A percentile compares a stretch with the other conserved stretches of the same genome.
Conservation (phyloP, 30 jellyfish, hydroid and myxozoan genomes). For the Aurelia sp. region DNA sequence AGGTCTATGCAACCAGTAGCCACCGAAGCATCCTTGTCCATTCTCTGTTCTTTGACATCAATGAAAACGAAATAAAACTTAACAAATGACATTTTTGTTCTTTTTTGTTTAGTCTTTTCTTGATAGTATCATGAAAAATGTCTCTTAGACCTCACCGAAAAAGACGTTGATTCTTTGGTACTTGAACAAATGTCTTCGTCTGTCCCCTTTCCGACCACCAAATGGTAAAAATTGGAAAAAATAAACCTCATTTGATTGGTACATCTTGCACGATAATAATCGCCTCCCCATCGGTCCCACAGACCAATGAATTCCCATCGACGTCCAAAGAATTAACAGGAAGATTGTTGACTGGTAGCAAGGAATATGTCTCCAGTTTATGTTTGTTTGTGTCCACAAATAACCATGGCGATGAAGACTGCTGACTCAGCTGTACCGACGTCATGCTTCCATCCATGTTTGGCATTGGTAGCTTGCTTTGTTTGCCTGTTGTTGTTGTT, state of each 20-base stretch:
- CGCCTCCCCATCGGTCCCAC: constrained; percentile 98
- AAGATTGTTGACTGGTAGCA: constrained; percentile 77
- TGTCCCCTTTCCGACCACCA: too few species aligned
- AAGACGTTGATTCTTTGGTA: too few species aligned
- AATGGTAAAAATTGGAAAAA: too few species aligned
- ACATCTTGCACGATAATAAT: constrained; percentile 74
- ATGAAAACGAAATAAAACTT: too few species aligned
- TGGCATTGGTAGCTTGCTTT: constrained; percentile 25
- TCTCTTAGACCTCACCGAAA: too few species aligned
- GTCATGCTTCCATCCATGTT: constrained; percentile 27
- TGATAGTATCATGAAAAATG: too few species aligned
- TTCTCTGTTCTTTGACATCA: too few species aligned
- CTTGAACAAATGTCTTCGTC: too few species aligned
- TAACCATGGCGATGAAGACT: constrained; percentile 77
- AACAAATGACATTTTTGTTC: too few species aligned
- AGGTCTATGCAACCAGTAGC: too few species aligned
- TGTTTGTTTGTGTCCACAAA: constrained; percentile 85
- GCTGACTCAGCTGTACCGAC: neutral
- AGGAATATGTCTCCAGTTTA: constrained; percentile 88
- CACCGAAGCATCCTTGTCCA: too few species aligned
- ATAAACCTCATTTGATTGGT: constrained; percentile 56
- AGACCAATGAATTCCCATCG: constrained; percentile 57
- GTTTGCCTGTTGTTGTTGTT: constrained; percentile 22
- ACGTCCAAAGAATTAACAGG: constrained; percentile 87
- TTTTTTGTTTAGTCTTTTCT: too few species aligned